These are phyloP conservation scores for Sebastes itinus DNA, from an alignment of 2,797 vertebrate genomes.

Conservation along the genomic window DNA sequence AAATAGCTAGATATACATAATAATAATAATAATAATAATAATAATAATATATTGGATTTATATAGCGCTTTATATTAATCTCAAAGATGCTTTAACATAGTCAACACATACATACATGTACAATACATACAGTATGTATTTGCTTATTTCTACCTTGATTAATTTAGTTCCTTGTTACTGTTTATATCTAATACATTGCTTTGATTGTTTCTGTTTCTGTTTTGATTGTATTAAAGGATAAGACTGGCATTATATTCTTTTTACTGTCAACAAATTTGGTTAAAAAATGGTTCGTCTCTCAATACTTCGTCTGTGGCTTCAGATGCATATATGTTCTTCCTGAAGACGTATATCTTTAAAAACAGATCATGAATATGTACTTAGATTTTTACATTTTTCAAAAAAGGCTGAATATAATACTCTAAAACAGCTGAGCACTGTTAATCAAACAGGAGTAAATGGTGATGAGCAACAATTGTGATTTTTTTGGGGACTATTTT, in stretches of 20 bases:
- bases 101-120: too few species aligned
- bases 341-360: not conserved
- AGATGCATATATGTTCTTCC: not conserved
- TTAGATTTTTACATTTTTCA: not conserved
- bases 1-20: not conserved
- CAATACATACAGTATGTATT: not conserved
- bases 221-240: not conserved
- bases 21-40: too few species aligned
- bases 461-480: too few species aligned
- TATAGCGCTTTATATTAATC: too few species aligned
- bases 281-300: too few species aligned
- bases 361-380: not conserved
- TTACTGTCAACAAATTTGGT: not conserved
- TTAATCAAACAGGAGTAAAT: not conserved
- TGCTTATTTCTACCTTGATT: not conserved
- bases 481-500: not conserved
- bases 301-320: not conserved
- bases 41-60: too few species aligned
- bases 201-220: fast-evolving
- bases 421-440: not conserved
- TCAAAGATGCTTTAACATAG: too few species aligned
- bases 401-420: not conserved
- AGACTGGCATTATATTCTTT: not conserved
- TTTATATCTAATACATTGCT: not conserved
- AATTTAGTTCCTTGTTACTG: not conserved